Percentiles rank a stretch among this genome's conserved stretches.
These are phyloP conservation scores for Lutjanus campechanus DNA, from an alignment of 2,797 vertebrate species.

Conservation along the genomic window DNA sequence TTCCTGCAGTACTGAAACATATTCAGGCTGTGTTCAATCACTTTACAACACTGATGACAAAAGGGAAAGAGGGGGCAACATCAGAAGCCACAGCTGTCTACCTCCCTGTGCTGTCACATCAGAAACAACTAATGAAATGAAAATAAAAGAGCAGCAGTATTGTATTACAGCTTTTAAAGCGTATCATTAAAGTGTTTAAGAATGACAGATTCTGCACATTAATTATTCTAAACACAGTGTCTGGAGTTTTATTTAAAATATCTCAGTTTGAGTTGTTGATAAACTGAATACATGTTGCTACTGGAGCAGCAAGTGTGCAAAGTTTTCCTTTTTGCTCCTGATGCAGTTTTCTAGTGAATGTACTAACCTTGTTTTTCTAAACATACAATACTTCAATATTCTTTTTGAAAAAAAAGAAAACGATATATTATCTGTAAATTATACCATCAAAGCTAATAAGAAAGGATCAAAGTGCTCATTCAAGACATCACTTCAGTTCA, in stretches of 20 bases:
- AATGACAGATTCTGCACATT: background rate
- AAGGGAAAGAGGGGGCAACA: background rate
- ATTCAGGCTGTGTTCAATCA: slow-evolving; percentile 10
- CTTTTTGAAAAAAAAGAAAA: no score
- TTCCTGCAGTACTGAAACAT: background rate
- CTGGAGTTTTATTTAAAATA: background rate
- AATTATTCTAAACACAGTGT: slow-evolving; percentile 14
- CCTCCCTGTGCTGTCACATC: background rate
- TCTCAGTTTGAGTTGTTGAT: slow-evolving; percentile 18
- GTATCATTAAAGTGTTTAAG: background rate
- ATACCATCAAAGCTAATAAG: no score
- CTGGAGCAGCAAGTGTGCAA: background rate
- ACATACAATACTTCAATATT: no score
- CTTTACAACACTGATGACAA: slow-evolving; percentile 10
- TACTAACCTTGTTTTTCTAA: background rate
- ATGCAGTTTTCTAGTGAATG: background rate
- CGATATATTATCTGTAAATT: no score
- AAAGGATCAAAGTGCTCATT: no score
- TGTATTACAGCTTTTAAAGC: slow-evolving; percentile 8
- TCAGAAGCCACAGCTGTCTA: slow-evolving; percentile 1
- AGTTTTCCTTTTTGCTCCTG: background rate
- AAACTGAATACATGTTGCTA: slow-evolving; percentile 9
- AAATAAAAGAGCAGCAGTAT: background rate
- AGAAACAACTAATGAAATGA: background rate
- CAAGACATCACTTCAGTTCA: no score